A percentile compares a stretch with the other conserved stretches of the same genome.
These are phyloP conservation scores for Pediacus dermestoides DNA, from an alignment of 2,888 invertebrate species.

Conservation along the genomic window DNA sequence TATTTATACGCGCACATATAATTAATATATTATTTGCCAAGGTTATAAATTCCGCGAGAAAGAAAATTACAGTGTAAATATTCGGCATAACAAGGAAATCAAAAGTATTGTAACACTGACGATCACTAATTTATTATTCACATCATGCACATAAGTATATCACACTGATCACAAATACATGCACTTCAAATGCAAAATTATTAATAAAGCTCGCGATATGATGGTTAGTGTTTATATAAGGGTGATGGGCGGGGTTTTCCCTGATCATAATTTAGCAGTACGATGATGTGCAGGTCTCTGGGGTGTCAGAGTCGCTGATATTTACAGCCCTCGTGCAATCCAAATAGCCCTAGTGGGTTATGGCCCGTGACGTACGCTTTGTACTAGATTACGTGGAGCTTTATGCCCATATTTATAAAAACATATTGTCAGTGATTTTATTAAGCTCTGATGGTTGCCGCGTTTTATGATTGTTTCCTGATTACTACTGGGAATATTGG, in stretches of 20 bases:
- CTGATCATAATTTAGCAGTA: conserved; percentile 41
- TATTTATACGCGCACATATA: too few species aligned
- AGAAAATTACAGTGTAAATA: too few species aligned
- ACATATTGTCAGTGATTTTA: conserved; percentile 10
- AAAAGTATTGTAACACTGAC: too few species aligned
- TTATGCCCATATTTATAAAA: background rate
- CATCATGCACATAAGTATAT: too few species aligned
- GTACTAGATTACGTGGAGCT: conserved; percentile 5
- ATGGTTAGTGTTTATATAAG: conserved; percentile 22
- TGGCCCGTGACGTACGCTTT: conserved; percentile 46
- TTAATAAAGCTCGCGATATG: too few species aligned
- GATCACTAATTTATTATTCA: too few species aligned
- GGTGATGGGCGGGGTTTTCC: conserved; percentile 13
- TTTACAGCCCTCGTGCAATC: conserved; percentile 57
- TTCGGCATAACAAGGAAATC: too few species aligned
- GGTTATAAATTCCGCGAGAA: too few species aligned
- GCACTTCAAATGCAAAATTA: too few species aligned
- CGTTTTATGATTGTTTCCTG: conserved; percentile 33
- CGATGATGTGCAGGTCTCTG: conserved; percentile 53
- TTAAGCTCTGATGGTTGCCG: conserved; percentile 6
- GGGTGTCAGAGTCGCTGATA: conserved; percentile 65
- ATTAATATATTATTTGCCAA: too few species aligned
- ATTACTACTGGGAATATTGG: conserved; percentile 26
- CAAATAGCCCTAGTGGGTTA: conserved; percentile 42
- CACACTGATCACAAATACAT: too few species aligned